phyloP scores from a whole-genome alignment of 2,113 vertebrate genomes.

The Callithrix jacchus region DNA sequence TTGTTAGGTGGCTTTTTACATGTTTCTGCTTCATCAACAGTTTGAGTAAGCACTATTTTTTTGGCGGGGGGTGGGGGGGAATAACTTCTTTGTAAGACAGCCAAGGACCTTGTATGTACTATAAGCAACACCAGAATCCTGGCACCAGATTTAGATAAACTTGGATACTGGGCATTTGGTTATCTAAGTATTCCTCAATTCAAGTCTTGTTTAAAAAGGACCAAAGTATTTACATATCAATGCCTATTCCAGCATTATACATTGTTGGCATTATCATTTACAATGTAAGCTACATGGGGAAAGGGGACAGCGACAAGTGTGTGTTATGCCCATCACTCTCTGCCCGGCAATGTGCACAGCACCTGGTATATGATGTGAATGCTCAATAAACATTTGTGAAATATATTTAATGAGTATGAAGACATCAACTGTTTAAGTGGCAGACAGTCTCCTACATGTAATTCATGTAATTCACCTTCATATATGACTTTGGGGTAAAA shows the following conservation, averaged over 20 bases:
- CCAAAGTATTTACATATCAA: neutral
- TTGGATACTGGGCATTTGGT: neutral
- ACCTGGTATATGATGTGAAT: neutral
- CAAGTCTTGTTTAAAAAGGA: neutral
- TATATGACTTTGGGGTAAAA: neutral
- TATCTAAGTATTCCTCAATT: neutral
- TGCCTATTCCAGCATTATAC: neutral
- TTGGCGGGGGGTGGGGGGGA: neutral
- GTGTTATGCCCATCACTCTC: neutral
- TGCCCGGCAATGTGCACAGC: neutral
- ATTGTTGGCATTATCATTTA: neutral
- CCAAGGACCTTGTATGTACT: neutral
- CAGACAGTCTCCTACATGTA: neutral
- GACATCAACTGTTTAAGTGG: neutral
- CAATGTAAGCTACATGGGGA: neutral
- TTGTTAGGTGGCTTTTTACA: neutral
- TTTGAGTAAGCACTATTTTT: neutral
- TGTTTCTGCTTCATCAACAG: neutral
- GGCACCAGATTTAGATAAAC: neutral
- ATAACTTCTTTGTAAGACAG: neutral
- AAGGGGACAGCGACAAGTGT: neutral
- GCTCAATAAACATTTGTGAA: neutral
- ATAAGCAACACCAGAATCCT: neutral
- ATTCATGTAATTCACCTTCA: neutral
- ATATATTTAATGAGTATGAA: neutral